These are phyloP conservation scores for Hylyphantes graminicola DNA, from an alignment of 1,140 invertebrate genomes.

Conservation along the genomic window DNA sequence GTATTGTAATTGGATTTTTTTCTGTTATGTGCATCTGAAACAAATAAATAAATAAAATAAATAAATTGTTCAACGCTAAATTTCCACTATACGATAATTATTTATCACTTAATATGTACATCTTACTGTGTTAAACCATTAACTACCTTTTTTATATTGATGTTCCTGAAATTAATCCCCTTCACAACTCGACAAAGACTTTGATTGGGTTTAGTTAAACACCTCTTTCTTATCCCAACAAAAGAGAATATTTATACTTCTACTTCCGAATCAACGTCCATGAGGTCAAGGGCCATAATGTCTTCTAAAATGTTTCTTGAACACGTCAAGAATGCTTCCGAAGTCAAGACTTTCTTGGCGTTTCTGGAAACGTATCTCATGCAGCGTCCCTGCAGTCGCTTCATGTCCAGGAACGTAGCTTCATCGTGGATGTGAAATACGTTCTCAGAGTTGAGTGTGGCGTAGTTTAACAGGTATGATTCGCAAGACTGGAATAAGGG, in stretches of 20 bases:
- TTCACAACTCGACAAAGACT: too few species aligned
- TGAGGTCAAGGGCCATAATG: conserved; percentile 23
- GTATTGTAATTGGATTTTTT: too few species aligned
- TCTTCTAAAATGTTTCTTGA: conserved; percentile 3
- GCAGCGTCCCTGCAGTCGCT: neutral
- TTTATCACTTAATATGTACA: too few species aligned
- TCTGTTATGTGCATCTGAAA: too few species aligned
- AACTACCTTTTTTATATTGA: too few species aligned
- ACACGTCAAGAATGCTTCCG: neutral
- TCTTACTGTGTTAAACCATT: too few species aligned
- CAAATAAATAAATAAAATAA: too few species aligned
- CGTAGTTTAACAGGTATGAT: conserved; percentile 3
- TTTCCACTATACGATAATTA: too few species aligned
- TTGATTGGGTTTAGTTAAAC: too few species aligned
- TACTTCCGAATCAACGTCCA: conserved; percentile 36
- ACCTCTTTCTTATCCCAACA: too few species aligned
- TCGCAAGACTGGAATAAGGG: conserved; percentile 35
- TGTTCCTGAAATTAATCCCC: too few species aligned
- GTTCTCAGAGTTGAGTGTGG: neutral
- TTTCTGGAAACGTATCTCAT: conserved; percentile 35
- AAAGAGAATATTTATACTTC: neutral
- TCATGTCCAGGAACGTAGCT: conserved; percentile 47
- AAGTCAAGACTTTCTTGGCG: conserved; percentile 21
- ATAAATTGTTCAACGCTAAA: too few species aligned
- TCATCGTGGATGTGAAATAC: conserved; percentile 31